Base-by-base conservation (phyloP, 2,113 vertebrate genomes). In the Rallus limicola region DNA sequence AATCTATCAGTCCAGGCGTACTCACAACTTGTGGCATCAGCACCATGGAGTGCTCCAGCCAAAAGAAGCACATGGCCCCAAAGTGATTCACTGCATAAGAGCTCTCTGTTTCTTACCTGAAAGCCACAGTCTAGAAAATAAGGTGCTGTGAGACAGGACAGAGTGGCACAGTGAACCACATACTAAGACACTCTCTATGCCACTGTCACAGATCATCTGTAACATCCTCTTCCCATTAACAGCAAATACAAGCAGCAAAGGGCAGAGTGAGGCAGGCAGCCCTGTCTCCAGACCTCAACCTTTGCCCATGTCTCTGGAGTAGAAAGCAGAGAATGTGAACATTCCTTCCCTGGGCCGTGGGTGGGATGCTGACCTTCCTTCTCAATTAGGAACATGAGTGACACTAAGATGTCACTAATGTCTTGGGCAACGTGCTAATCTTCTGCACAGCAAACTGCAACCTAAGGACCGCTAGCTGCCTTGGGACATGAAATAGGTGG, bases 1-100 rank as follows among this genome's bases (percentile, higher is more conserved):
- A 97, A 98, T 98, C 90, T 87, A 85, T 95, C 97, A 96, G 86
- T 94, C 96, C 94, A 96, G 38, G 91, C 60, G 24, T 88, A 81
- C 79, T 90, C 77, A 96, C 70, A 95, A 95, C 98, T 97, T 93
- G 97, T 92, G 97, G 96, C 87, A 97, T 96, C 93, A 97, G 97
- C 95, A 97, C 88, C 91, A 90, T 26, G 50, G 85, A 93, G 90
- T 69, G 67, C 71, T 79, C 77, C 80, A 59, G 26, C 80, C 67
- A 60, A 55, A 82, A 58, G 50, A 60, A 79, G 59, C 55, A 82
- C 13, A 1, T 26, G 34, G 60, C 28, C 77, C 53, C 40, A 44
- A 34, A 94, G 65, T 40, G 72, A 85, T 78, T 91, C 48, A 76
- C 20, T 83, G 90, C 60, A 79, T 4, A 21, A 38, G 44, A 89